Base-by-base conservation (phyloP, 2,113 vertebrate genomes). In the Zosterops pallidus region DNA sequence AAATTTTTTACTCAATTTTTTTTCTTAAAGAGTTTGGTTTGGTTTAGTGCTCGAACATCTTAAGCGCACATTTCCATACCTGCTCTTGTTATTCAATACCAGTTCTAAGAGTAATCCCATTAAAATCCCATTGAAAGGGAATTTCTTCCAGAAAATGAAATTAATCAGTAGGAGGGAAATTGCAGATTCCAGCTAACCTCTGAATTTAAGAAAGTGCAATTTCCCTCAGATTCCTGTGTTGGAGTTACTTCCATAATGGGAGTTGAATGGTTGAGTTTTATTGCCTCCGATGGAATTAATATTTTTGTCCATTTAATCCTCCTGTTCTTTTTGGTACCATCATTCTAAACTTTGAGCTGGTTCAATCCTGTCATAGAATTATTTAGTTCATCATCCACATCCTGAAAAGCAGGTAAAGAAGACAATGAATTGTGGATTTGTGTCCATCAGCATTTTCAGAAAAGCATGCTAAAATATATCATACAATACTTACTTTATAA, bases 301-400 rank as follows among this genome's bases (percentile, higher is more conserved):
- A 67, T 78, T 95, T 94, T 88, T 83, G 84, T 86, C 68, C 44
- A 68, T 71, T 94, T 92, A 89, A 94, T 78, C 49, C 52, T 93
- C n/a, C 16, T 21, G 64, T 86, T 95, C 41, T 83, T 92, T 83
- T 89, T 93, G 68, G 42, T 84, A 81, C 31, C 68, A 81, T 64
- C 50, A 70, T 86, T 93, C 56, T 81, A 75, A 80, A 83, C n/a
- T 88, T 92, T 90, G 44, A 60, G 7, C 15, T 71, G 14, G 7
- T 75, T 93, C 89, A 93, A 68, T 91, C 42, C 39, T 33, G 49
- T 56, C 60, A 70, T 22, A 95, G 26, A 84, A 87, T 69, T 6
- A 85, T 52, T 95, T 72, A 59, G 35, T 67, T 93, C 64, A 78
- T 71, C 47, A 86, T 52, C 41, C n/a, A 57, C 41, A 31, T 60